Base-by-base conservation (phyloP, 1,140 invertebrate species). In the Samia ricini region DNA sequence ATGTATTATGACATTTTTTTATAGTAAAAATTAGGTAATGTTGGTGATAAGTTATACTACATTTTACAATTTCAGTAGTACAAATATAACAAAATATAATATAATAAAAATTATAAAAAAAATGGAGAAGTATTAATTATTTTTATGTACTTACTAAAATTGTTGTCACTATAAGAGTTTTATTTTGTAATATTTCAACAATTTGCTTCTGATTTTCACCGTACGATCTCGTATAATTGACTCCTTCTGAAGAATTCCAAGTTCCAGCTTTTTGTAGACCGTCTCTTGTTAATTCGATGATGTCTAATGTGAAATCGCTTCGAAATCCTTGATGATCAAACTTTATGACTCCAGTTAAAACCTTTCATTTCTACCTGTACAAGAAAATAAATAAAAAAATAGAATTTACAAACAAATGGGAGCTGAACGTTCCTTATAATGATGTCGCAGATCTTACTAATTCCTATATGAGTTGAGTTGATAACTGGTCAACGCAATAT, bases 271-370 rank as follows among this genome's bases (percentile, higher is more conserved):
- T 95, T 65, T 94, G 93, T 50, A 97, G 87, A 0, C 96, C 96
- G 33, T 95, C 94, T 73, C 96, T 94, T 23, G 93, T 95, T 36
- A 99, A 91, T 82, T 98, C 97, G 33, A 98, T 95, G 65, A 99
- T 96, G 79, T 98, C 96, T 49, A 99, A 91, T 67, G 95, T 94
- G 77, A 98, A 98, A 87, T 98, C 96, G 1, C 96, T 96, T 62
- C 98, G 92, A 84, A 97, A 98, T 29, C 98, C 97, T 91, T 97
- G 95, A 81, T 98, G 95, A 91, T 98, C 97, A 83, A 99, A 99
- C 85, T 97, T 97, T 67, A 99, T 97, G 15, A 96, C 94, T 36
- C 98, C 97, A 1, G 97, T 98, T 68, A 99, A n/a, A 88, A 1
- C 98, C 98, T 69, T 95, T 94, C 92, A 98, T 96, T 86, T 97